Conservation (phyloP, 2,797 vertebrate genomes). For the Peromyscus aztecus region DNA sequence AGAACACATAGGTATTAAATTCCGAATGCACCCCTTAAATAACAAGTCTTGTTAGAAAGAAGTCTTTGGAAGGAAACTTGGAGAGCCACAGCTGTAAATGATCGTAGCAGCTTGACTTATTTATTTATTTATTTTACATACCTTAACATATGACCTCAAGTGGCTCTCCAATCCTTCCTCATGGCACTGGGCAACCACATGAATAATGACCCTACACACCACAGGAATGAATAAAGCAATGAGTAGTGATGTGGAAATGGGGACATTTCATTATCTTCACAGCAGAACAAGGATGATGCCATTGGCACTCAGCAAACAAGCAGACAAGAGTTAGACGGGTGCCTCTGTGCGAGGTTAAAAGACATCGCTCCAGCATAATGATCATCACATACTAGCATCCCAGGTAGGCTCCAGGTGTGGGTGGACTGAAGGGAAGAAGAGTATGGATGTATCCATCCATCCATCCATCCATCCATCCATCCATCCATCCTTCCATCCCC, state of each 20-base stretch:
- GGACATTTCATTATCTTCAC: conserved; percentile 59
- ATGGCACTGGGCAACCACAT: conserved; percentile 98
- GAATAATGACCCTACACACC: conserved; percentile 95
- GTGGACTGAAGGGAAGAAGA: conserved; percentile 25
- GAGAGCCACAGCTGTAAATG: conserved; percentile 72
- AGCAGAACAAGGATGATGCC: conserved; percentile 63
- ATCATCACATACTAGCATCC: not conserved
- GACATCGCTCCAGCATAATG: conserved; percentile 30
- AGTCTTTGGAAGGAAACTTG: conserved; percentile 56
- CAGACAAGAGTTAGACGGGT: conserved; percentile 31
- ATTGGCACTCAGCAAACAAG: conserved; percentile 29
- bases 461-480: not conserved
- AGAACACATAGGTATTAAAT: not conserved
- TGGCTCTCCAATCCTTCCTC: conserved; percentile 98
- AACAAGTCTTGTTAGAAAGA: not conserved
- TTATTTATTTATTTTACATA: conserved; percentile 81
- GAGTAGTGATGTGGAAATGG: conserved; percentile 72
- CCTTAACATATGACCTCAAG: conserved; percentile 97
- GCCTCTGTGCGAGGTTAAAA: not conserved
- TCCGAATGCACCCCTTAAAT: not conserved
- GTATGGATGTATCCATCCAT: not conserved
- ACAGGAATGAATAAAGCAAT: conserved; percentile 78
- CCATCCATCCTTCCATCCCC: not conserved
- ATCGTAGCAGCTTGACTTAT: not conserved
- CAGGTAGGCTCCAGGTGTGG: conserved; percentile 1